Percentiles rank a stretch among this genome's conserved stretches.
These are phyloP conservation scores for Diloba caeruleocephala DNA, from an alignment of 2,888 invertebrate species.

Conservation along the genomic window DNA sequence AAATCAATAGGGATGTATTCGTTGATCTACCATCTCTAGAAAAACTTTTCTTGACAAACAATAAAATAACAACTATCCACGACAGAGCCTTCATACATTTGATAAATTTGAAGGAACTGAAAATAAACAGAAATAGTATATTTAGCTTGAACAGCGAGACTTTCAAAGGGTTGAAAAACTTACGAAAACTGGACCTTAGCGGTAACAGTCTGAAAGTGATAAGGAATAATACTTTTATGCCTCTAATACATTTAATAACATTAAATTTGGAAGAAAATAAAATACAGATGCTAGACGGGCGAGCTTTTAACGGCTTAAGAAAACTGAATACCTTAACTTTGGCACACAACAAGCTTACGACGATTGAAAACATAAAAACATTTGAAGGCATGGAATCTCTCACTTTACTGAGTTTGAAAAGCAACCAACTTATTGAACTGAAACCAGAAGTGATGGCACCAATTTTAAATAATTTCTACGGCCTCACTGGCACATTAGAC, in stretches of 20 bases:
- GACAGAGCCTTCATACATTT: constrained; percentile 94
- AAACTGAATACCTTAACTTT: constrained; percentile 72
- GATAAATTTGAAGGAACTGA: constrained; percentile 92
- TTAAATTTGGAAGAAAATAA: constrained; percentile 80
- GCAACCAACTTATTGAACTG: constrained; percentile 72
- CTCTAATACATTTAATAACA: constrained; percentile 68
- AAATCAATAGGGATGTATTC: constrained; percentile 93
- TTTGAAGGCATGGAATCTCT: constrained; percentile 72
- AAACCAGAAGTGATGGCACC: constrained; percentile 74
- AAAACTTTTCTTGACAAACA: constrained; percentile 94
- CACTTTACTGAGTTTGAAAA: constrained; percentile 71
- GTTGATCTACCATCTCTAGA: constrained; percentile 91
- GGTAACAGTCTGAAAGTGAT: constrained; percentile 93
- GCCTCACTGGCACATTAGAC: constrained; percentile 68
- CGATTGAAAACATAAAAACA: constrained; percentile 71
- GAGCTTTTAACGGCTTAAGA: constrained; percentile 77
- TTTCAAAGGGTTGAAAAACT: constrained; percentile 92
- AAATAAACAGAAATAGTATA: constrained; percentile 93
- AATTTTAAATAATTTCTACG: constrained; percentile 74
- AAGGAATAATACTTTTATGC: constrained; percentile 92
- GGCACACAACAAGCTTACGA: constrained; percentile 72
- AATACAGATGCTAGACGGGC: constrained; percentile 83
- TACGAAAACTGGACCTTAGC: constrained; percentile 92
- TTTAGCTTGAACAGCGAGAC: constrained; percentile 93
- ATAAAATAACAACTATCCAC: constrained; percentile 95